These are phyloP conservation scores for Channa maculata DNA, from an alignment of 2,113 vertebrate genomes.

Conservation along the genomic window DNA sequence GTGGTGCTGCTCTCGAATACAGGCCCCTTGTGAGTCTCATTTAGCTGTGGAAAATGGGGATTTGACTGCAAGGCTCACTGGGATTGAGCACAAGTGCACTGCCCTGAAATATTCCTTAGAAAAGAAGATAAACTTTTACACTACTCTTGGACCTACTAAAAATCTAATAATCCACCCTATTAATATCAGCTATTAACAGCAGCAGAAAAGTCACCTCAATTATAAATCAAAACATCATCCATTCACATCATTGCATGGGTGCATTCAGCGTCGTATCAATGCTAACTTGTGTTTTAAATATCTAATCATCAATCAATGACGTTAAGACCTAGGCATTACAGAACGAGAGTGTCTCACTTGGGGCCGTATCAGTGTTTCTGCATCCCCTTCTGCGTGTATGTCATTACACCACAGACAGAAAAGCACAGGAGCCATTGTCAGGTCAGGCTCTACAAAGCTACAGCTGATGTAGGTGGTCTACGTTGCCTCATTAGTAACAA, in stretches of 20 bases:
- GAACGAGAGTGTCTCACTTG: neutral
- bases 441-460: conserved; percentile 89
- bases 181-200: neutral
- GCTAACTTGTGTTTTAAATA: conserved; percentile 11
- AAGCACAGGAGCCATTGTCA: conserved; percentile 84
- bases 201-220: neutral
- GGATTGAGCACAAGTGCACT: conserved; percentile 58
- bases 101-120: conserved; percentile 58
- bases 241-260: neutral
- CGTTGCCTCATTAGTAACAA: conserved; percentile 85
- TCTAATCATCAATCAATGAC: neutral
- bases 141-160: conserved; percentile 12
- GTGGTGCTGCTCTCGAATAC: conserved; percentile 44
- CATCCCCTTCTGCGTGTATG: conserved; percentile 46
- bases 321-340: no score
- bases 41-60: conserved; percentile 62
- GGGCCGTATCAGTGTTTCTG: conserved; percentile 26
- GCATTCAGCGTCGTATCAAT: neutral
- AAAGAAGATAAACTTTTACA: conserved; percentile 62
- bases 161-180: conserved; percentile 17
- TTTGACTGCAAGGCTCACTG: conserved; percentile 76
- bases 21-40: conserved; percentile 74
- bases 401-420: conserved; percentile 81
- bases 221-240: conserved; percentile 23
- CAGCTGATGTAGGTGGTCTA: conserved; percentile 86